Conservation (phyloP, 2,797 vertebrate genomes). For the Eremophila alpestris region DNA sequence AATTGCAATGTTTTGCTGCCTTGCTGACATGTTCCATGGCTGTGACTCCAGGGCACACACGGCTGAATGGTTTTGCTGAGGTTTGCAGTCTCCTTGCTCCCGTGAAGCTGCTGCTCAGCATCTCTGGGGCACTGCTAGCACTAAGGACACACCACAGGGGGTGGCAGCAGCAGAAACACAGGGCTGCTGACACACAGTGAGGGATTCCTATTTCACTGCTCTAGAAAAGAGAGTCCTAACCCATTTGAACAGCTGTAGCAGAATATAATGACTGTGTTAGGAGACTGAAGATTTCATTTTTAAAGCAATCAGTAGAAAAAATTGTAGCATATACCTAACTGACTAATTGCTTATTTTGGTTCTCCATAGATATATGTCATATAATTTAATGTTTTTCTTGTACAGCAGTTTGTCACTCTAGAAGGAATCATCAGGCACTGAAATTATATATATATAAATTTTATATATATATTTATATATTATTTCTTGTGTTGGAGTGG, state of each 20-base stretch:
- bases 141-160: not conserved
- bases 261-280: slow-evolving; percentile 5
- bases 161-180: not conserved
- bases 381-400: slow-evolving; percentile 30
- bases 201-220: not conserved
- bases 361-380: slow-evolving; percentile 14
- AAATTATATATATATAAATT: not conserved
- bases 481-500: not conserved
- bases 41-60: slow-evolving; percentile 15
- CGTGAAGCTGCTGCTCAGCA: not conserved
- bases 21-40: not conserved
- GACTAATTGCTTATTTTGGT: slow-evolving; percentile 21
- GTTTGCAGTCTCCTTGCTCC: slow-evolving; percentile 14
- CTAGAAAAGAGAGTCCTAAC: not conserved
- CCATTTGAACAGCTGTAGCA: not conserved
- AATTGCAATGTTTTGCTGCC: slow-evolving; percentile 44
- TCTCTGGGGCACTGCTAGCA: not conserved
- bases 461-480: not conserved
- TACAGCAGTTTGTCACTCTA: not conserved
- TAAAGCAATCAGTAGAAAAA: not conserved
- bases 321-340: slow-evolving; percentile 13
- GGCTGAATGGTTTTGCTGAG: slow-evolving; percentile 47
- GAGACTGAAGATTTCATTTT: slow-evolving; percentile 21
- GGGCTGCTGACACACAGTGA: not conserved
- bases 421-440: not conserved